Evolutionary conservation across 2,797 vertebrate species (phyloP).

Genomic region (Danio choprae): DNA sequence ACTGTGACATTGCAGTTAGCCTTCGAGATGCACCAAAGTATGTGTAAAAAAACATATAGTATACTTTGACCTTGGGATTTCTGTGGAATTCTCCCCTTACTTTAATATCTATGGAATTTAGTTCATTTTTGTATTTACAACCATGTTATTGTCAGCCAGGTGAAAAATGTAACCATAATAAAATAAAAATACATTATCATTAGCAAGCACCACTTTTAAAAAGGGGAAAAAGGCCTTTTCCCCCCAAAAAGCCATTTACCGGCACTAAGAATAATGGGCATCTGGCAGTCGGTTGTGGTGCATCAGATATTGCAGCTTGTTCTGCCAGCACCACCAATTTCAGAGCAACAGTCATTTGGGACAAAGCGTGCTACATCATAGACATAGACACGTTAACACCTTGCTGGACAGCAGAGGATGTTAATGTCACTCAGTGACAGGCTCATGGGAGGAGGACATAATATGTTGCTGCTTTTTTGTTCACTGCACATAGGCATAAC

Average conservation of each 20-base stretch:
- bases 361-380: slow-evolving; percentile 14
- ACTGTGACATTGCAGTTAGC: too few relatives aligned
- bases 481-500: slow-evolving; percentile 22
- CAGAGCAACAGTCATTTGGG: slow-evolving; percentile 17
- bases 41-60: too few relatives aligned
- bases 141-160: background rate
- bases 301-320: slow-evolving; percentile 32
- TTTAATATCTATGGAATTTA: background rate
- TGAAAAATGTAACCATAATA: background rate
- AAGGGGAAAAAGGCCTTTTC: background rate
- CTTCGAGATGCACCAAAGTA: too few relatives aligned
- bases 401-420: slow-evolving; percentile 21
- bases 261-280: slow-evolving; percentile 1
- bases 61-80: background rate
- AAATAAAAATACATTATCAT: background rate
- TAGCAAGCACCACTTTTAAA: slow-evolving; percentile 6
- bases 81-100: background rate
- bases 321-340: slow-evolving; percentile 6
- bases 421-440: slow-evolving; percentile 24
- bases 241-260: slow-evolving; percentile 7
- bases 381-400: slow-evolving; percentile 36
- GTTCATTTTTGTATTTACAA: background rate
- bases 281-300: slow-evolving; percentile 19
- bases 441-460: slow-evolving; percentile 14
- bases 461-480: slow-evolving; percentile 27